phyloP scores from a whole-genome alignment of 23 tunicate species.

The Trididemnum miniatum region DNA sequence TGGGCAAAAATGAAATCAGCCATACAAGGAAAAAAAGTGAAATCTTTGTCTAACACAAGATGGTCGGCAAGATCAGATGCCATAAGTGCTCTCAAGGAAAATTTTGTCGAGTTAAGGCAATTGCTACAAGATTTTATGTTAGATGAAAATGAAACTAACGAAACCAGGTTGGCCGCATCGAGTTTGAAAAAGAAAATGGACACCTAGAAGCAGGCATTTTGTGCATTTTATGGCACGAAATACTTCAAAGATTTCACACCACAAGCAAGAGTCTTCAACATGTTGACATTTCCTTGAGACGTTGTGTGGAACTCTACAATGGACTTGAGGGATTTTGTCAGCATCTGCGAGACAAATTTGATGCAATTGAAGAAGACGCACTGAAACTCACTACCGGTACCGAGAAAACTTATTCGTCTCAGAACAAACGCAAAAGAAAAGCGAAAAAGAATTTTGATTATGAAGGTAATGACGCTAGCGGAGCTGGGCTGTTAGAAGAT shows the following conservation, averaged over 20 bases:
- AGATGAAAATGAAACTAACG: constrained; percentile 19
- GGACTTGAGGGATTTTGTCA: constrained; percentile 19
- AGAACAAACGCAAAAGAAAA: constrained; percentile 27
- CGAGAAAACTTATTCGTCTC: constrained; percentile 17
- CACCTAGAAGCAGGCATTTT: constrained; percentile 16
- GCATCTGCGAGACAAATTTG: constrained; percentile 12
- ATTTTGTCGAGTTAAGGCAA: constrained; percentile 24
- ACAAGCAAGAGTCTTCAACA: constrained; percentile 21
- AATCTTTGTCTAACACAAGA: constrained; percentile 32
- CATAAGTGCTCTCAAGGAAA: constrained; percentile 19
- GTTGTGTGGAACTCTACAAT: constrained; percentile 21
- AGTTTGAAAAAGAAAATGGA: constrained; percentile 23
- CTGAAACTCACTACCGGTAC: constrained; percentile 20
- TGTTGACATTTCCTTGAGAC: constrained; percentile 17
- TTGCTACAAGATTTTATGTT: constrained; percentile 27
- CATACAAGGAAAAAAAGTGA: constrained; percentile 23
- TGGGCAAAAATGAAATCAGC: constrained; percentile 32
- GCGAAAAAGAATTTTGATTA: constrained; percentile 24
- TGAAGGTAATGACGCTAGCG: constrained; percentile 11
- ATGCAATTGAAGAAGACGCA: constrained; percentile 6
- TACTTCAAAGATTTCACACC: constrained; percentile 19
- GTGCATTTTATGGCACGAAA: constrained; percentile 21
- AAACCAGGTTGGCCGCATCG: constrained; percentile 1
- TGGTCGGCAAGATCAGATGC: constrained; percentile 28
- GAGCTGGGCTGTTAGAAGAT: constrained; percentile 11